Evolutionary conservation across 2,113 vertebrate genomes (phyloP), one percentile per base, ranked within the genome.

Genomic region (Rhombomys opimus): DNA sequence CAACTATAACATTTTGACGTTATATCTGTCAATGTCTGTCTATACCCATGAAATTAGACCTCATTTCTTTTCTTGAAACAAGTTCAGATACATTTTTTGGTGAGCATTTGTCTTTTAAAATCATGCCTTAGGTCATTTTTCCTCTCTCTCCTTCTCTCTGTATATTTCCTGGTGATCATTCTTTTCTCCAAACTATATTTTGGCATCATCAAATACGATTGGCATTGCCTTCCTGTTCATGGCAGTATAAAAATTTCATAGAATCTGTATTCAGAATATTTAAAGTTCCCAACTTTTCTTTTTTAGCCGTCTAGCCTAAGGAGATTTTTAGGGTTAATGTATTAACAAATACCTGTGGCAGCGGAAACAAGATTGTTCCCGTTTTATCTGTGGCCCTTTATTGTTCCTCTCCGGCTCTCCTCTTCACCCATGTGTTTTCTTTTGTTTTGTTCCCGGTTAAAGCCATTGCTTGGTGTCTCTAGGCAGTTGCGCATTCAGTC

Each of bases 261-360:
- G 61, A 91, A 76, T 92, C 23, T 70, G 11, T 59, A 84, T 54
- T 46, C 89, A 61, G 78, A 84, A 67, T 54, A 93, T 52, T 91
- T n/a, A 85, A 68, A 92, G 80, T 59, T 14, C 57, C 89, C 46
- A 46, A 82, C 12, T 12, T 89, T 94, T 87, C 25, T 61, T 63
- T 91, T 94, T 87, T 87, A 87, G 82, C 30, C 87, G 63, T 65
- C 50, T 91, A 89, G 50, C 12, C 50, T 89, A 87, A 91, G 46
- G 50, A 93, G 89, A 65, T 81, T 54, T 78, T 63, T 50, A 14
- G 6, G 86, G 4, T 82, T 65, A 25, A 76, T 76, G 3, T 80
- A 54, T 61, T 22, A 87, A 70, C 35, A 61, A 22, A 11, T 63
- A 52, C 30, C 50, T 87, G 75, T 46, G 81, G 38, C 22, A 35